phyloP scores from a whole-genome alignment of 1,140 invertebrate species.

The Drosophila watanabei region DNA sequence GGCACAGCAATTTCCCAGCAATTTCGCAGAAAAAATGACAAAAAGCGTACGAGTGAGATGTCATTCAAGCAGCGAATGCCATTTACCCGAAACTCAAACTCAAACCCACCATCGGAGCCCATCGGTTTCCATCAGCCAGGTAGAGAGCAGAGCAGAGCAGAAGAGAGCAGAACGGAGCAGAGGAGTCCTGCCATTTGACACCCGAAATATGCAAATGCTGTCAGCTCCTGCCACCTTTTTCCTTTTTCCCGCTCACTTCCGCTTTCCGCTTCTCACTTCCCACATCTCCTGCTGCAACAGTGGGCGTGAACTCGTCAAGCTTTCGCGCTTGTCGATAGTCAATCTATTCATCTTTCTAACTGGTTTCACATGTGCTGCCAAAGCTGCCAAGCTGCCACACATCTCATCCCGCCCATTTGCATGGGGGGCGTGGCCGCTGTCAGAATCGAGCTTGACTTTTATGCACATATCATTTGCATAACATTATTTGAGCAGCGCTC shows the following conservation, averaged over 20 bases:
- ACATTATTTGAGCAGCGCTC: constrained; percentile 72
- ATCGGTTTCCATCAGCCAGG: constrained; percentile 38
- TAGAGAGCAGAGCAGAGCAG: constrained; percentile 1
- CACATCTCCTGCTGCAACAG: neutral
- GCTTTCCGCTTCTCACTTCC: neutral
- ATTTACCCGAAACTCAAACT: constrained; percentile 42
- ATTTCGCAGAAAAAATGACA: constrained; percentile 55
- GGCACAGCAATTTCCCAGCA: constrained; percentile 63
- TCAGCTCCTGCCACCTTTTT: constrained; percentile 34
- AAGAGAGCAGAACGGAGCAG: too few relatives aligned
- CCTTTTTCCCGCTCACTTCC: constrained; percentile 2
- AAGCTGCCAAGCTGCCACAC: constrained; percentile 79
- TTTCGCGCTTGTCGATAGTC: constrained; percentile 79
- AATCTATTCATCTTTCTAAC: constrained; percentile 83
- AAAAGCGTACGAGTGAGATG: constrained; percentile 59
- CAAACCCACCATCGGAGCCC: constrained; percentile 13
- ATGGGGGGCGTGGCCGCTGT: constrained; percentile 31
- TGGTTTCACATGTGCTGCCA: constrained; percentile 77
- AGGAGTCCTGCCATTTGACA: constrained; percentile 59
- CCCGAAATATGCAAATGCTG: constrained; percentile 77
- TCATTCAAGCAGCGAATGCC: constrained; percentile 64
- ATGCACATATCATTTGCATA: constrained; percentile 85
- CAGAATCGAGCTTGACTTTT: constrained; percentile 76
- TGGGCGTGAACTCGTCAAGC: constrained; percentile 76
- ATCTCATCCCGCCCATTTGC: constrained; percentile 45